These are phyloP conservation scores for Montipora capitata DNA, from an alignment of 92 coral and sea anemone genomes.

Conservation along the genomic window DNA sequence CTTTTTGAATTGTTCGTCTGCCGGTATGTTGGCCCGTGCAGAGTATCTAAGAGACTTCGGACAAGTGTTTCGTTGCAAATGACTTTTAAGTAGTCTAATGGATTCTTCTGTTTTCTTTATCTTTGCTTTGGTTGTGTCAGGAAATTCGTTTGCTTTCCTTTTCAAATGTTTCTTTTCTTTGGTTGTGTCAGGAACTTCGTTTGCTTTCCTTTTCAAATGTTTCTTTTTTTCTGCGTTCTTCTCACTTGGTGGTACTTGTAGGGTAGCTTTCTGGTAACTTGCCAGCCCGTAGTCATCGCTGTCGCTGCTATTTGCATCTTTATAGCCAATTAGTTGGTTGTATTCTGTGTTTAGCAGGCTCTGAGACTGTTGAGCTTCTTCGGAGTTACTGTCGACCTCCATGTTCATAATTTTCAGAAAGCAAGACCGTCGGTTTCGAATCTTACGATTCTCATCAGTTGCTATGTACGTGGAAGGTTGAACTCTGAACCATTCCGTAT, in stretches of 20 bases:
- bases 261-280: neutral
- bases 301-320: neutral
- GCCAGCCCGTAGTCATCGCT: neutral
- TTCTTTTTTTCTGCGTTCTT: neutral
- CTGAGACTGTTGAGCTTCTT: neutral
- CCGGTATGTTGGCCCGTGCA: no score
- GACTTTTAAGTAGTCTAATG: neutral
- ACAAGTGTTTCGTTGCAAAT: neutral
- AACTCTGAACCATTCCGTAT: slow-evolving; percentile 2
- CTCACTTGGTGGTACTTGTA: neutral
- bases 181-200: neutral
- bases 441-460: neutral
- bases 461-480: neutral
- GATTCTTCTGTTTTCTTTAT: neutral
- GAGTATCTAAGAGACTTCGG: neutral
- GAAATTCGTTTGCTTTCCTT: neutral
- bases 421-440: slow-evolving; percentile 3
- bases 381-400: neutral
- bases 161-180: neutral
- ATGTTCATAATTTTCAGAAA: neutral
- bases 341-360: neutral
- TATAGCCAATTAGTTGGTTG: neutral
- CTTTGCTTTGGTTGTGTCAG: neutral
- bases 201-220: neutral
- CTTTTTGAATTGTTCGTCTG: no score